A percentile compares a stretch with the other conserved stretches of the same genome.
Conservation (phyloP, 1,140 invertebrate genomes). For the Drosophila elegans region DNA sequence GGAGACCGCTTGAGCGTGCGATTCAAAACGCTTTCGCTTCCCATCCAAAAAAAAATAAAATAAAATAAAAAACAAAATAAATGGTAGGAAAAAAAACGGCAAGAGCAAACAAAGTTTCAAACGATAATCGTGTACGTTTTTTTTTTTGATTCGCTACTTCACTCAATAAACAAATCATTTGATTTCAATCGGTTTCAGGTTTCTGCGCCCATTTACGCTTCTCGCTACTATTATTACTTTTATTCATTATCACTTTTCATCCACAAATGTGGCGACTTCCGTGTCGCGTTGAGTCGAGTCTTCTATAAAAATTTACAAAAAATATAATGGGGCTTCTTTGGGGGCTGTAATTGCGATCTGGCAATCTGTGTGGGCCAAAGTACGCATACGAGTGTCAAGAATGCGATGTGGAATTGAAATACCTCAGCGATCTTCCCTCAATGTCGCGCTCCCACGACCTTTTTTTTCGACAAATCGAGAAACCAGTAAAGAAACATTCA, state of each 20-base stretch:
- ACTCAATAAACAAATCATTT: slow-evolving; percentile 65
- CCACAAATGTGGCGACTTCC: slow-evolving; percentile 28
- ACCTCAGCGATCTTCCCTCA: slow-evolving; percentile 39
- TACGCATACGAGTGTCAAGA: slow-evolving; percentile 23
- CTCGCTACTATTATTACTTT: slow-evolving; percentile 20
- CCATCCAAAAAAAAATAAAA: slow-evolving; percentile 30
- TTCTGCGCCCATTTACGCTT: slow-evolving; percentile 13
- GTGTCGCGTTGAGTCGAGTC: slow-evolving; percentile 1
- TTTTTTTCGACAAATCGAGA: slow-evolving; percentile 25
- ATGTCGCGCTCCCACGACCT: slow-evolving; percentile 75
- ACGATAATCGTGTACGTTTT: slow-evolving; percentile 6
- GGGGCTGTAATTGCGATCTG: slow-evolving; percentile 30
- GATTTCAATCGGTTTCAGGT: slow-evolving; percentile 54
- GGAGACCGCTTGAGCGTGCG: slow-evolving; percentile 64
- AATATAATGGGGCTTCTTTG: slow-evolving; percentile 26
- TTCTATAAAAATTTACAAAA: slow-evolving; percentile 3
- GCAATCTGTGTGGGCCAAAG: slow-evolving; percentile 30
- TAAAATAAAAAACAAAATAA: neutral
- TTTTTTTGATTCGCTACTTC: slow-evolving; percentile 8
- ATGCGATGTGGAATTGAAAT: slow-evolving; percentile 23
- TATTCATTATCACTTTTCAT: slow-evolving; percentile 22
- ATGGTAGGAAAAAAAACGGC: slow-evolving; percentile 8
- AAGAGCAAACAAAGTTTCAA: slow-evolving; percentile 20
- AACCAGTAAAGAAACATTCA: slow-evolving; percentile 35
- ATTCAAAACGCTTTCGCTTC: slow-evolving; percentile 74